Evolutionary conservation across 2,797 vertebrate species (phyloP).

Genomic region (Spinibarbus caldwelli): DNA sequence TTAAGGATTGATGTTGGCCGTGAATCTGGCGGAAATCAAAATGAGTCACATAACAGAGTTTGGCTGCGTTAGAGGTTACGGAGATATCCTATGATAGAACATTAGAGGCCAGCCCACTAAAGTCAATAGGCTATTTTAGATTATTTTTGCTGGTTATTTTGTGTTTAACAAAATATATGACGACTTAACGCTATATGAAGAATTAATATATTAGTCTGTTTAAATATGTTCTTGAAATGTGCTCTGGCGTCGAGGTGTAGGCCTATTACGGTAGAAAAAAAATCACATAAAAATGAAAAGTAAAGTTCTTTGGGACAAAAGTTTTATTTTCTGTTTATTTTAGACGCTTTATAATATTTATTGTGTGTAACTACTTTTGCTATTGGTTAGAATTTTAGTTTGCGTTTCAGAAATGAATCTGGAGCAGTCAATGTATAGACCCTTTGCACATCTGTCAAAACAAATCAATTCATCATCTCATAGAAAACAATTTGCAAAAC

Average conservation of each 20-base stretch:
- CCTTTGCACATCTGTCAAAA: neutral
- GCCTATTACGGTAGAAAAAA: neutral
- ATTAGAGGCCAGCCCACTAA: neutral
- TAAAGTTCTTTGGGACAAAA: neutral
- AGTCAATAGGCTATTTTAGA: neutral
- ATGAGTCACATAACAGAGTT: slow-evolving; percentile 6
- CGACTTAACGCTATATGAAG: neutral
- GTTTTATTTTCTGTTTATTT: neutral
- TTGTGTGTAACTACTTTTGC: neutral
- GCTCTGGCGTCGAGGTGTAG: neutral
- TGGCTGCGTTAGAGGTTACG: neutral
- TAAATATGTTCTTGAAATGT: neutral
- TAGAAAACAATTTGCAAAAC: neutral
- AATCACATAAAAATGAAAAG: neutral
- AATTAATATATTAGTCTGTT: neutral
- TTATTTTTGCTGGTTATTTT: neutral
- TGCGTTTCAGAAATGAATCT: neutral
- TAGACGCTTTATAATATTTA: neutral
- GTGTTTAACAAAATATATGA: neutral
- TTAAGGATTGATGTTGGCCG: slow-evolving; percentile 25
- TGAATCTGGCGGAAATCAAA: slow-evolving; percentile 17
- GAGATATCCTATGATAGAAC: neutral
- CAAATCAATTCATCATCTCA: neutral
- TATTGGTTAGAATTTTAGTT: neutral
- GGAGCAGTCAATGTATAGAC: neutral